Evolutionary conservation across 2,888 invertebrate species (phyloP), one percentile per base, ranked within the genome.

Genomic region (Mongoloraphidia duomilia): DNA sequence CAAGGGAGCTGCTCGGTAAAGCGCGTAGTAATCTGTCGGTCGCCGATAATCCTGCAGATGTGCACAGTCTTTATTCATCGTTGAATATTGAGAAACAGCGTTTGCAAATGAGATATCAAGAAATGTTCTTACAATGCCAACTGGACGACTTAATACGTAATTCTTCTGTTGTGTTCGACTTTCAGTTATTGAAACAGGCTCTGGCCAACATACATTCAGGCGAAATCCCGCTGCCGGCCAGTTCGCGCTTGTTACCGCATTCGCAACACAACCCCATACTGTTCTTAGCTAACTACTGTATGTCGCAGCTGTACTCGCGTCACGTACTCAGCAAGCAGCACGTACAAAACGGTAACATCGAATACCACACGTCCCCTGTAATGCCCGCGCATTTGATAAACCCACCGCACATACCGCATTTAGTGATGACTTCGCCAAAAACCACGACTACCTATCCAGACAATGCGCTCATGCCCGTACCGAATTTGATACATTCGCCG

Each of bases 281-380:
- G 54, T 77, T 84, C 60, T 71, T 85, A 52, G 82, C 82, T 47
- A 85, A 85, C 63, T 84, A 84, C 62, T 85, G 84, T 65, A 79
- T 82, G 74, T 80, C 81, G 13, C 82, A 81, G 61, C 64, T 84
- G 52, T 82, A 80, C 63, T 77, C 80, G 50, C 73, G 81, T 41
- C 79, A 79, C 60, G 72, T 80, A 34, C 63, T 79, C 17, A 71
- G 74, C 51, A 77, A 76, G 59, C 76, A 76, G 56, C 69, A 73
- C 41, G 61, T 71, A 54, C 68, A 71, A 46, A 78, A 76, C 61
- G 76, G 76, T 34, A 60, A 65, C 52, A 52, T 65, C 53, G 71
- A 61, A 55, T 70, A 61, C 57, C 70, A 63, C 59, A 69, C 64
- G 56, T 68, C 60, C 61, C 70, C 62, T 61, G 61, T 61, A 53